phyloP scores from a whole-genome alignment of 2,888 invertebrate species.

The Pinctada fucata region DNA sequence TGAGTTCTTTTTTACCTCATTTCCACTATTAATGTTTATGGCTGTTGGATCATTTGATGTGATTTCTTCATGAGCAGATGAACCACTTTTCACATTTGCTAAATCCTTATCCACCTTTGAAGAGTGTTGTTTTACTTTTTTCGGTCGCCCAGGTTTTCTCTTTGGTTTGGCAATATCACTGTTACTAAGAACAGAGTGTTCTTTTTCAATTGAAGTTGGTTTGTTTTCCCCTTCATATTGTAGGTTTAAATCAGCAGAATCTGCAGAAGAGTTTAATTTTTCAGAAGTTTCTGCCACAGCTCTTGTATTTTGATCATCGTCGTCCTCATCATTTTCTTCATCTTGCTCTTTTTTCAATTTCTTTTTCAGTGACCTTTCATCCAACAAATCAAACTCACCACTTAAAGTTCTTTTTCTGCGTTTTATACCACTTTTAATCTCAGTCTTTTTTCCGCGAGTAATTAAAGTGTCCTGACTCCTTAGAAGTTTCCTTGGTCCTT shows the following conservation, averaged over 20 bases:
- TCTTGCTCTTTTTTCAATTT: constrained; percentile 32
- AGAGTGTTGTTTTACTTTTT: background rate
- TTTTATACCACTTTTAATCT: constrained; percentile 14
- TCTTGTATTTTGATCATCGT: background rate
- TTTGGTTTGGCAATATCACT: background rate
- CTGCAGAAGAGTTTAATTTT: background rate
- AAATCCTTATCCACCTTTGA: background rate
- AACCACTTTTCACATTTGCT: background rate
- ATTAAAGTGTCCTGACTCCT: constrained; percentile 40
- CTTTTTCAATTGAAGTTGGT: no score
- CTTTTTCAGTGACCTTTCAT: constrained; percentile 31
- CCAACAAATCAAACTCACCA: constrained; percentile 52
- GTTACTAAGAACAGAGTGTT: background rate
- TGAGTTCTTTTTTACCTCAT: background rate
- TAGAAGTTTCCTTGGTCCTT: constrained; percentile 35
- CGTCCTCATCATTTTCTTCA: constrained; percentile 12
- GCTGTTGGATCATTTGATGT: background rate
- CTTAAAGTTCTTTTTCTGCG: constrained; percentile 57
- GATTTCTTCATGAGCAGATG: background rate
- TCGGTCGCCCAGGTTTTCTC: background rate
- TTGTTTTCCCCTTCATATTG: background rate
- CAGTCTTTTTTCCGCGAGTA: constrained; percentile 28
- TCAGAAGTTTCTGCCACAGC: background rate
- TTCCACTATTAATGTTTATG: background rate
- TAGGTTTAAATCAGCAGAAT: no score